Base-by-base conservation (phyloP, 1,140 invertebrate species). In the Neotoxoptera formosana region DNA sequence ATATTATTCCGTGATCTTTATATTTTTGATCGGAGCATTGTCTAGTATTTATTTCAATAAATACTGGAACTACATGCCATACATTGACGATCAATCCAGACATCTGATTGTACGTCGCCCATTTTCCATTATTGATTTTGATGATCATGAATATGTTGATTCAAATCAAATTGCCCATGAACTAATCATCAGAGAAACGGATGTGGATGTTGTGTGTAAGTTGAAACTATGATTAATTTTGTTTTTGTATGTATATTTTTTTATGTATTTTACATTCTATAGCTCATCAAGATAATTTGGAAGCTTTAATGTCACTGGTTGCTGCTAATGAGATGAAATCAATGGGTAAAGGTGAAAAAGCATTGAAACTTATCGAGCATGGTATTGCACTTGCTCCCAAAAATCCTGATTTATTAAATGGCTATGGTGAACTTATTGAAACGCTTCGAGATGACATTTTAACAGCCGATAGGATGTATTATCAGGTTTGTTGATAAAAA, bases 361-460 rank as follows among this genome's bases (percentile, higher is more conserved):
- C 98, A 6, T 95, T 97, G 14, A 98, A 98, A 95, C 95, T 99
- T 45, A 98, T 99, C 94, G 97, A 98, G 95, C 98, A 99, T 95
- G 98, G 99, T 0, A 96, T 98, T 47, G 97, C 98, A 0, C 95
- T 99, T 45, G 97, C 98, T 34, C 99, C 99, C 0, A 96, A 97
- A 94, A 98, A 99, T 96, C 97, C 98, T 2, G 98, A 99, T 94
- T 97, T 99, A 88, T 95, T 99, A 23, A 98, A 98, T 94, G 96
- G 98, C 94, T 99, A 98, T 95, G 99, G 99, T 48, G 98, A 99
- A 95, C 99, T 99, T 95, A 95, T 99, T 47, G 99, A 99, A 95
- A 96, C 97, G 93, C 97, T 97, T 34, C 96, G 98, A 94, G 96
- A 98, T 53, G 98, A 99, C 95, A 95, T 99, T 45, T 96, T 99